Evolutionary conservation across 2,888 invertebrate genomes (phyloP), one percentile per base, ranked within the genome.

Genomic region (Rotaria socialis): DNA sequence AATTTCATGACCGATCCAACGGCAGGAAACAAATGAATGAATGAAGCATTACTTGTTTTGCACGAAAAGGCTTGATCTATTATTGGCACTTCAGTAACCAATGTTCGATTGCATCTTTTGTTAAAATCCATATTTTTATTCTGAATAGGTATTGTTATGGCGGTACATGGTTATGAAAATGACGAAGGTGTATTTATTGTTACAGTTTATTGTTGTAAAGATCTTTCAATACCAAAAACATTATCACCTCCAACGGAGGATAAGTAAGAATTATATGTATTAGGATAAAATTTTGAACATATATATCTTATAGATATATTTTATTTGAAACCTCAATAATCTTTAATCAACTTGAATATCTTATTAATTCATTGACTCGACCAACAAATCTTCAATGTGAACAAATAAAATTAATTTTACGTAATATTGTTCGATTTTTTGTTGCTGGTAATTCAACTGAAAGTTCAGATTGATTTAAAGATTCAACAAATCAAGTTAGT

Each of bases 201-300:
- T 0, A 93, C 94, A 89, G 95, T 96, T 90, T 93, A 94, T 86
- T 94, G 95, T 88, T 96, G 94, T 92, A 93, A 94, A 85, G 94
- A 93, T 89, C 93, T 91, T 11, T 89, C 92, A 16, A 87, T 89
- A 16, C 90, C 90, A 85, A 87, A 89, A 27, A 89, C 89, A 10
- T 87, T 88, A 85, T 90, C 90, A 24, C 55, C 87, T 11, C 11
- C 89, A 27, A 86, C 85, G 22, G 88, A 90, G 22, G 90, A 91
- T 87, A 89, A 88, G 90, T 93, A 89, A 88, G 88, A 87, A 67
- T 43, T 58, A 60, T 47, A 85, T 35, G 35, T 56, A 22, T 47
- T 84, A 52, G 0, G 52, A 52, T 11, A 16, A 16, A 52, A 16
- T 35, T n/a, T 55, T 55, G 11, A 27, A 22, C 27, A 50, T 27